Percentiles rank a stretch among this genome's conserved stretches.
phyloP scores from a whole-genome alignment of 1,140 invertebrate species.

The Drosophila malerkotliana region DNA sequence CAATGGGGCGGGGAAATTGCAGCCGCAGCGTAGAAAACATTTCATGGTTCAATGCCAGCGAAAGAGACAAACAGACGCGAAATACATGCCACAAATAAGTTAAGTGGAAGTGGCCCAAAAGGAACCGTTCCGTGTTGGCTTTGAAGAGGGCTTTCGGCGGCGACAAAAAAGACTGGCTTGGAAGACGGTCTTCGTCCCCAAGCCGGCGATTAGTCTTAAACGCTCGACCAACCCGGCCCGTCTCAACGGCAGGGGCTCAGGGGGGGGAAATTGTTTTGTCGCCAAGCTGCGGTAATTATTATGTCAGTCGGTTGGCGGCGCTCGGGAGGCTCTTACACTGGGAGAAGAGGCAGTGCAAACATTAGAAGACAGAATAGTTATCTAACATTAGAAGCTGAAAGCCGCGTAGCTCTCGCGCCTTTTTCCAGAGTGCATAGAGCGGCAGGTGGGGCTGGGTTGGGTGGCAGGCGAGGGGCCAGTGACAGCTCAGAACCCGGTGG shows the following conservation, averaged over 20 bases:
- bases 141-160: too few relatives aligned
- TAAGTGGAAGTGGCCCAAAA: conserved; percentile 34
- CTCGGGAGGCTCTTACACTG: conserved; percentile 20
- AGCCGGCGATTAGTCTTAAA: conserved; percentile 56
- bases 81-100: not conserved
- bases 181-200: conserved; percentile 21
- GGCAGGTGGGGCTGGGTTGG: not conserved
- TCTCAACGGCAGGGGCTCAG: conserved; percentile 2
- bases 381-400: not conserved
- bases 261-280: conserved; percentile 51
- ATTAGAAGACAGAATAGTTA: not conserved
- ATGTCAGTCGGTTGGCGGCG: conserved; percentile 62
- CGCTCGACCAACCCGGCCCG: conserved; percentile 43
- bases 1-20: conserved; percentile 44
- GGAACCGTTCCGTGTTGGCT: conserved; percentile 53
- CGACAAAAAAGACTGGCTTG: not conserved
- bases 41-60: conserved; percentile 76
- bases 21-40: conserved; percentile 38
- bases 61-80: conserved; percentile 11
- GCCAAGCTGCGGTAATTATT: conserved; percentile 75
- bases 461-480: conserved; percentile 8
- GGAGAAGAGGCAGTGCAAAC: not conserved
- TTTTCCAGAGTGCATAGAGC: too few relatives aligned
- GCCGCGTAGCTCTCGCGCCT: too few relatives aligned
- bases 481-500: conserved; percentile 40